These are phyloP conservation scores for Epirrhoe alternata DNA, from an alignment of 2,888 invertebrate species.

Conservation along the genomic window DNA sequence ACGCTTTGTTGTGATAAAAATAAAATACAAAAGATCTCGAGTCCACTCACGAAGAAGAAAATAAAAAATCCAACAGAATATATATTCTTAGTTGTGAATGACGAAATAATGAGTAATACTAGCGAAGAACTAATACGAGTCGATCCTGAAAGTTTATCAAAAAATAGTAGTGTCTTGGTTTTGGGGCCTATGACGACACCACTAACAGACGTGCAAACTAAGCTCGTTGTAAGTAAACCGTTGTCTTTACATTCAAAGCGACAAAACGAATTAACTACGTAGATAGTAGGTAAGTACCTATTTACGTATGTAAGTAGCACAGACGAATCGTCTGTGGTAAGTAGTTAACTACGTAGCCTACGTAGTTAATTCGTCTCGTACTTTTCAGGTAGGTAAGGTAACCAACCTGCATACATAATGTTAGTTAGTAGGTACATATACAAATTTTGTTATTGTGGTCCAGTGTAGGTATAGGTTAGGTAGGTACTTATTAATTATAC, in stretches of 20 bases:
- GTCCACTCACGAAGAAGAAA: conserved; percentile 44
- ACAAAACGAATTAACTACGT: background rate
- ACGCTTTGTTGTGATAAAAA: conserved; percentile 71
- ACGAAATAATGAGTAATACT: conserved; percentile 69
- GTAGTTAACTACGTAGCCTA: too few species aligned
- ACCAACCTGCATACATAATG: too few species aligned
- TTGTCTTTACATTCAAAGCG: background rate
- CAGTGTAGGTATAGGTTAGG: too few species aligned
- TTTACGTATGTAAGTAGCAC: too few species aligned
- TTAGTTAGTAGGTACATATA: too few species aligned
- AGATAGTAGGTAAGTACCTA: background rate
- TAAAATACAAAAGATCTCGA: conserved; percentile 46
- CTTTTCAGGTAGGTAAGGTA: too few species aligned
- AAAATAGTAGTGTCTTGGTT: conserved; percentile 72
- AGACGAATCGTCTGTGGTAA: too few species aligned
- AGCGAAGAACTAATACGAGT: conserved; percentile 71
- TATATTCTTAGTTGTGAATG: conserved; percentile 76
- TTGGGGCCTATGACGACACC: conserved; percentile 73
- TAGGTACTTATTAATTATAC: too few species aligned
- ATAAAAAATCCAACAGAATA: conserved; percentile 56
- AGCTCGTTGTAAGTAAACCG: conserved; percentile 65
- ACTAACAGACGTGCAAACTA: conserved; percentile 65
- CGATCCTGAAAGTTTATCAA: conserved; percentile 73
- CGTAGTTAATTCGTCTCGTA: too few species aligned
- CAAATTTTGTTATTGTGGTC: too few species aligned